A percentile compares a stretch with the other conserved stretches of the same genome.
phyloP scores from a whole-genome alignment of 2,797 vertebrate species.

The Ceryle rudis region DNA sequence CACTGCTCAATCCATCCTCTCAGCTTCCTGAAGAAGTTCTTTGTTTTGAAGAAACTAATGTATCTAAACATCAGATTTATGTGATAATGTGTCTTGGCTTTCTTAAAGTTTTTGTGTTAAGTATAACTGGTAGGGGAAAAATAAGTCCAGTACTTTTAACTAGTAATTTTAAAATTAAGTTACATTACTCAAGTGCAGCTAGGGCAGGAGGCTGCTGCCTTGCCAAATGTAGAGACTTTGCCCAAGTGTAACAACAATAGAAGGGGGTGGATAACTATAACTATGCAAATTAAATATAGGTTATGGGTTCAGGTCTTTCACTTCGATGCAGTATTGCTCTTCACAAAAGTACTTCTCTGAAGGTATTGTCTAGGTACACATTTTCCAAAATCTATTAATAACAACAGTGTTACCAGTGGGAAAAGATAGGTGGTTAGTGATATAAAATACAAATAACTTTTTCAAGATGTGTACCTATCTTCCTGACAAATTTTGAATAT shows the following conservation, averaged over 20 bases:
- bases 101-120: neutral
- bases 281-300: neutral
- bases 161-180: neutral
- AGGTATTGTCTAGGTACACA: neutral
- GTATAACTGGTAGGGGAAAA: neutral
- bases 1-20: neutral
- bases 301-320: neutral
- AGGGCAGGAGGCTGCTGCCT: neutral
- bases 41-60: neutral
- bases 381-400: neutral
- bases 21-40: neutral
- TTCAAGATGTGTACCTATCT: neutral
- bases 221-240: neutral
- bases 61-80: neutral
- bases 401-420: neutral
- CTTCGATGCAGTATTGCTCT: neutral
- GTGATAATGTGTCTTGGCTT: neutral
- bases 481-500: neutral
- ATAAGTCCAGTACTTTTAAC: neutral
- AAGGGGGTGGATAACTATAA: neutral
- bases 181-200: neutral
- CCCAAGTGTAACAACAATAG: neutral
- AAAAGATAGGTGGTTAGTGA: neutral
- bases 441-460: neutral
- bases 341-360: neutral